Base-by-base conservation (phyloP, 30 jellyfish, hydroid and myxozoan species). In the Aurelia coerulea region DNA sequence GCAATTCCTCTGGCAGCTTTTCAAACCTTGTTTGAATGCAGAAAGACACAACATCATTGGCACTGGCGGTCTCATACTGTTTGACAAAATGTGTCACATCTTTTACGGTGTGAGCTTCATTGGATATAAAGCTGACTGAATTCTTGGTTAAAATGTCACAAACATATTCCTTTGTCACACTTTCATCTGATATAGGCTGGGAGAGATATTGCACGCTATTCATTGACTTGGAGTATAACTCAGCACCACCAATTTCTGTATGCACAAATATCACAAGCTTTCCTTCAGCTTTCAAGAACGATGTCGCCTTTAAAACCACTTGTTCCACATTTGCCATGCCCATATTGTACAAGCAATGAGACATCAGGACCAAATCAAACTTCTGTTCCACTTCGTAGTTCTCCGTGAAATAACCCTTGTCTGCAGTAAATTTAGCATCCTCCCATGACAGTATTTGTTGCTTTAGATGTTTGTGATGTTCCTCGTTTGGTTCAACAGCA, bases 361-460 rank as follows among this genome's bases (percentile, higher is more conserved):
- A 39, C 50, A 39, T 39, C 5, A 39, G 50, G 50, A 39, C 5
- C 50, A 85, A 16, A 50, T 85, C 95, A 64, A 85, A 85, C 33
- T 42, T 70, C 58, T 33, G 35, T 32, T 67, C 88, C 8, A 89
- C 73, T 32, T 63, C 82, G 62, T 68, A 73, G 16, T 23, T 56
- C n/a, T 53, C 68, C 18, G 65, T 79, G 56, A 85, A 85, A 35
- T 56, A 85, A 3, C 60, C 8, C 0, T 78, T 19, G 33, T 76
- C 84, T 10, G 73, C 51, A 4, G 10, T 17, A 59, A 53, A 16
- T n/a, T 74, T 66, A 11, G 67, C 52, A 17, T 62, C 51, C 4
- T 80, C 81, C 95, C 95, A 85, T 2, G 50, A 0, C 0, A 75
- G 17, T n/a, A 74, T 79, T 5, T 76, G 39, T 37, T 73, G 33